Evolutionary conservation across 2,888 invertebrate species (phyloP), one percentile per base, ranked within the genome.

Genomic region (Drosophila kanekoi): DNA sequence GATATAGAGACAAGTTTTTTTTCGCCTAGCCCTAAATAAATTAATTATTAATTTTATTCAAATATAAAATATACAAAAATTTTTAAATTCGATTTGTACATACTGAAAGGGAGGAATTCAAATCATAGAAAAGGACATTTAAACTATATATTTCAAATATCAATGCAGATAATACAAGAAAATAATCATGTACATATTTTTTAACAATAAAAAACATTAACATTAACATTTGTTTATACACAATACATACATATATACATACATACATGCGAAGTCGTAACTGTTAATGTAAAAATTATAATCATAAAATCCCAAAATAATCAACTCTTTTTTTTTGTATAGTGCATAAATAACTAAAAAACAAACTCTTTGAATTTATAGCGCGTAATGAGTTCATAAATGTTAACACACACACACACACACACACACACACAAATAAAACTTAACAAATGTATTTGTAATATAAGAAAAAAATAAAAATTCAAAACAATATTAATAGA

Each of bases 311-410:
- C 51, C 23, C 8, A 28, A 47, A 76, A 63, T 63, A 73, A 56
- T 59, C 18, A 13, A 65, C 57, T 59, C 6, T 20, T n/a, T 13
- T 76, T 70, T 66, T 72, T 82, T 79, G 61, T 72, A 64, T 83
- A 77, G 75, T 49, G 41, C 62, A 77, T 74, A 73, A 64, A 62
- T 71, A 51, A 57, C 45, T 56, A 45, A 52, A 52, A 49, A 51
- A 49, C 62, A 78, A 68, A 71, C 83, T 88, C 77, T 78, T 86
- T 86, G 88, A 86, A 86, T 86, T 87, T 85, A 89, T 86, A 89
- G 86, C 58, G 61, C 53, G 79, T 86, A 87, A 85, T 69, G 72
- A 86, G 77, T 79, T 87, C 80, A 60, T 79, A 71, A 76, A 85
- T 81, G 79, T 85, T 79, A 85, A 80, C 63, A 66, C 60, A 52